Evolutionary conservation across 2,888 invertebrate genomes (phyloP), one percentile per base, ranked within the genome.

Genomic region (Pterostichus niger): DNA sequence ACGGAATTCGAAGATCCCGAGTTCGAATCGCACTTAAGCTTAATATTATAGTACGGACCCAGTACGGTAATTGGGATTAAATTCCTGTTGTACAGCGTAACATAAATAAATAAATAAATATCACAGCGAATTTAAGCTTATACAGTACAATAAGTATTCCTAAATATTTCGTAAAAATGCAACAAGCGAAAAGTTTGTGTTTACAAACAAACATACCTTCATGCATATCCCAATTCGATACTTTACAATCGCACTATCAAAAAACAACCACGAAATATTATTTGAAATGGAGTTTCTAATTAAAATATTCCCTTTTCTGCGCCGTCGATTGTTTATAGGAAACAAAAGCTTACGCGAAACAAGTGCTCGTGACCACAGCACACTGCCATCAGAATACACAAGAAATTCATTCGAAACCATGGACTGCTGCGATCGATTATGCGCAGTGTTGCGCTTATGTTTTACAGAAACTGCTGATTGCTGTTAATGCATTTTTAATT

Each of bases 321-420:
- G 35, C 15, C 31, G 52, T 2, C 52, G 13, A 40, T 40, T 40
- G 9, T 40, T 40, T 49, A 49, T 33, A 6, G 4, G 15, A 52
- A 75, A 75, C 13, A 49, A 75, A 75, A 33, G 52, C 75, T 31
- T 31, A 46, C 73, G 73, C 49, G 11, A 15, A 59, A 59, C 59
- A 59, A 52, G n/a, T 11, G 11, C 7, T 1, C 40, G 68, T 7
- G 33, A 13, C 44, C 31, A 71, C 13, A 7, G 33, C 49, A 24
- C 24, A 75, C 52, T 75, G 75, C 75, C 33, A 33, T n/a, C 44
- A 5, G 13, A 5, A 49, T 52, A 52, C 75, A 52, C n/a, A 75
- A 49, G 75, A 75, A 75, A 75, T 24, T 75, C 10, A 44, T 9
- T 49, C 11, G 7, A 49, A 75, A 40, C 40, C 75, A 33, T 9